A percentile compares a stretch with the other conserved stretches of the same genome.
These are phyloP conservation scores for Platerodrilus igneus DNA, from an alignment of 2,888 invertebrate species.

Conservation along the genomic window DNA sequence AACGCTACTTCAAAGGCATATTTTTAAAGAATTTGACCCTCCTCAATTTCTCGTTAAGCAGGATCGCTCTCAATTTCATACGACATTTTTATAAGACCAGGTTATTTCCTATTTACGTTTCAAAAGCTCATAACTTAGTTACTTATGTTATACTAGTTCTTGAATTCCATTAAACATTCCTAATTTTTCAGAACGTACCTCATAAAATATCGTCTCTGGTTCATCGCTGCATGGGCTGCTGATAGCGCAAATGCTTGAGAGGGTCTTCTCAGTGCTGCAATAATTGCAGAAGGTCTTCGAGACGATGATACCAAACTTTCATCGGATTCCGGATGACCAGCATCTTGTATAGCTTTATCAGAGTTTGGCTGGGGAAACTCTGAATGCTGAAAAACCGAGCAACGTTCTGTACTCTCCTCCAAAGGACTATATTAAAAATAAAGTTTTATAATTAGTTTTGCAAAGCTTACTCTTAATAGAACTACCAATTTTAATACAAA, in stretches of 20 bases:
- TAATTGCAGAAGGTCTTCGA: conserved; percentile 59
- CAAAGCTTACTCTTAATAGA: conserved; percentile 1
- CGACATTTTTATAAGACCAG: too few species aligned
- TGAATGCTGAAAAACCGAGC: conserved; percentile 11
- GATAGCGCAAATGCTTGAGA: conserved; percentile 58
- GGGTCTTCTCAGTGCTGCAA: conserved; percentile 59
- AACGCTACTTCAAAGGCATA: too few species aligned
- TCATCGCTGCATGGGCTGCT: conserved; percentile 49
- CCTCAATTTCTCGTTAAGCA: too few species aligned
- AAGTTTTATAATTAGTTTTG: conserved; percentile 1
- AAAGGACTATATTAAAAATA: conserved; percentile 2
- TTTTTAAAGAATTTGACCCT: too few species aligned
- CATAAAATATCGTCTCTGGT: conserved; percentile 39
- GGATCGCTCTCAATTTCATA: too few species aligned
- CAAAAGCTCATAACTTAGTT: too few species aligned
- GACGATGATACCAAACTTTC: conserved; percentile 31
- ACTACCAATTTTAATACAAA: too few species aligned
- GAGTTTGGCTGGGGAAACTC: conserved; percentile 10
- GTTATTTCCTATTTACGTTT: too few species aligned
- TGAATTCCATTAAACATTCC: too few species aligned
- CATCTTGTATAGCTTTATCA: conserved; percentile 11
- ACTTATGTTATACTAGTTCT: too few species aligned
- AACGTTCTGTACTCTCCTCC: conserved; percentile 8
- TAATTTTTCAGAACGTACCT: too few species aligned
- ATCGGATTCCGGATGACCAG: conserved; percentile 10